A percentile compares a stretch with the other conserved stretches of the same genome.
Conservation (phyloP, 2,797 vertebrate species). For the Sebastes ruberrimus region DNA sequence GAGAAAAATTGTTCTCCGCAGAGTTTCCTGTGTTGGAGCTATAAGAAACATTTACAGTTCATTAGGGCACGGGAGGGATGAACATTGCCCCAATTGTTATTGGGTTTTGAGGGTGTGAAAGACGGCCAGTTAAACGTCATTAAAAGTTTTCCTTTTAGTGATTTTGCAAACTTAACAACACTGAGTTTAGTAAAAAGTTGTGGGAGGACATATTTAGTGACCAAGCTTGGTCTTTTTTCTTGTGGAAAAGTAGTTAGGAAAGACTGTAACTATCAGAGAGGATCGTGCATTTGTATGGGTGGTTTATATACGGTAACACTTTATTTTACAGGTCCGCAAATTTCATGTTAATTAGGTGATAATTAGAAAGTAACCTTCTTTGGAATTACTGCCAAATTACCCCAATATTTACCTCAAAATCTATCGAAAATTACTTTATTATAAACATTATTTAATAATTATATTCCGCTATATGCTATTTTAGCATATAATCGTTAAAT, state of each 20-base stretch:
- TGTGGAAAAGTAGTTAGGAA: neutral
- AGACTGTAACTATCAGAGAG: neutral
- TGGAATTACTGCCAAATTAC: too few species aligned
- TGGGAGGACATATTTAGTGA: neutral
- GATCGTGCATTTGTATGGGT: neutral
- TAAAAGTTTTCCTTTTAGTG: neutral
- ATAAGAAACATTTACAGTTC: neutral
- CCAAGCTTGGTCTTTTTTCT: neutral
- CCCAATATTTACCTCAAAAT: too few species aligned
- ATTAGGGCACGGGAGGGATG: neutral
- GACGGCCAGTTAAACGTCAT: neutral
- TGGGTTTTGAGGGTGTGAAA: neutral
- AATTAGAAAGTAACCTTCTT: too few species aligned
- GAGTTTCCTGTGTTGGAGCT: slow-evolving; percentile 1
- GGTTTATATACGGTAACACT: neutral
- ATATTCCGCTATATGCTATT: too few species aligned
- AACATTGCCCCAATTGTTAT: too few species aligned
- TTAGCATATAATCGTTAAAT: too few species aligned
- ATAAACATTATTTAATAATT: too few species aligned
- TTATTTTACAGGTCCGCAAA: too few species aligned
- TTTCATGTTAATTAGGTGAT: too few species aligned
- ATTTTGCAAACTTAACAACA: neutral
- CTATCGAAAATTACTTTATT: too few species aligned
- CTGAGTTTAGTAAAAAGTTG: neutral
- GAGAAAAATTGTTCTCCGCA: slow-evolving; percentile 3